Percentiles rank a stretch among this genome's conserved stretches.
phyloP scores from a whole-genome alignment of 2,113 vertebrate species.

The Tinamus guttatus region DNA sequence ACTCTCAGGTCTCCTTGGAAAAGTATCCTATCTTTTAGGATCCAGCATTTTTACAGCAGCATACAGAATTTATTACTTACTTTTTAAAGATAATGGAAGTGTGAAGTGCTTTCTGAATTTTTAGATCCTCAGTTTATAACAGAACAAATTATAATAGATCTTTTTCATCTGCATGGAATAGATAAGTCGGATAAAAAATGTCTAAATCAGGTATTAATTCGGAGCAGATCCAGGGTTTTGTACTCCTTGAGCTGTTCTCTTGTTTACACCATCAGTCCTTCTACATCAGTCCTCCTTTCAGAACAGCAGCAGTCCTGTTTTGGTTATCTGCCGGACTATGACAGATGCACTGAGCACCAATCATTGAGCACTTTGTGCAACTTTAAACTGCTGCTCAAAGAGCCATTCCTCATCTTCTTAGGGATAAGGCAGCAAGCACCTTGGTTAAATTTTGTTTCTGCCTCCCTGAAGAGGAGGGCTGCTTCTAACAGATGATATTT shows the following conservation, averaged over 20 bases:
- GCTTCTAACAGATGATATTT: not conserved
- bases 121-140: not conserved
- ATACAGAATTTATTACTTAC: not conserved
- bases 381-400: not conserved
- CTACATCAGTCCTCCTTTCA: not conserved
- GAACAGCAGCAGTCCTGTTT: not conserved
- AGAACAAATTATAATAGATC: rapidly evolving
- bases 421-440: not conserved
- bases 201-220: not conserved
- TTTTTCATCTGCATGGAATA: not conserved
- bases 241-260: not conserved
- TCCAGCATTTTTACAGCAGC: not conserved
- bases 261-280: not conserved
- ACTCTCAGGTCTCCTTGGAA: not conserved
- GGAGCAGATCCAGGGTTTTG: not conserved
- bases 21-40: not conserved
- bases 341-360: not conserved
- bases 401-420: not conserved
- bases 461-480: not conserved
- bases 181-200: not conserved
- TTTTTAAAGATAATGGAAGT: not conserved
- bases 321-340: not conserved
- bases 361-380: not conserved
- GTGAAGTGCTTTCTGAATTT: not conserved
- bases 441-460: not conserved